A percentile compares a stretch with the other conserved stretches of the same genome.
These are phyloP conservation scores for Pristionchus arcanus DNA, from an alignment of 2,888 invertebrate species.

Conservation along the genomic window DNA sequence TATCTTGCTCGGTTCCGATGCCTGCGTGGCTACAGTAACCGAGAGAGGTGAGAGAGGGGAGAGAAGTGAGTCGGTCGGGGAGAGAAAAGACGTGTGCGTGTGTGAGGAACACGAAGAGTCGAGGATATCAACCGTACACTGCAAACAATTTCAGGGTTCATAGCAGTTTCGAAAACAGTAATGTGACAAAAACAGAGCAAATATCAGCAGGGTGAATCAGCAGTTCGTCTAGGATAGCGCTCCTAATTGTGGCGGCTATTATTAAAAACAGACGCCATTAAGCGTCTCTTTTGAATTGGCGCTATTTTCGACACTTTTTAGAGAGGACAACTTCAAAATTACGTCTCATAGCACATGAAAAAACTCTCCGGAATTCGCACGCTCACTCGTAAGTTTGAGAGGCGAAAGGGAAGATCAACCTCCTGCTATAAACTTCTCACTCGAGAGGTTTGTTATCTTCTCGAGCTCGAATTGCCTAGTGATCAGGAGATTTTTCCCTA, in stretches of 20 bases:
- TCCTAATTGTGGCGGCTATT: no score
- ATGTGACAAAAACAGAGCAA: no score
- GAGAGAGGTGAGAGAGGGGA: not conserved
- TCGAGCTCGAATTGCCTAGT: not conserved
- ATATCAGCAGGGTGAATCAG: no score
- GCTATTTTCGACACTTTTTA: no score
- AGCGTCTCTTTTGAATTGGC: no score
- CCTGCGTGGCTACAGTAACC: constrained; percentile 43
- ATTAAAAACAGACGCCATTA: no score
- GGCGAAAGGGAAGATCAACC: not conserved
- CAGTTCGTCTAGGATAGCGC: no score
- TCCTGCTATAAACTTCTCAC: not conserved
- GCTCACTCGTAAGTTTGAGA: no score
- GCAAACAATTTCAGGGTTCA: not conserved
- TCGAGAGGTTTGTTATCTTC: not conserved
- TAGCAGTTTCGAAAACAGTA: not conserved
- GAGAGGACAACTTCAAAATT: no score
- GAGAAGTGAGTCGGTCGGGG: not conserved
- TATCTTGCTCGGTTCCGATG: constrained; percentile 43
- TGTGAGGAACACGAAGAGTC: not conserved
- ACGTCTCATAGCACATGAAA: no score
- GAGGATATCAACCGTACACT: constrained; percentile 52
- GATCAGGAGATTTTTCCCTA: not conserved
- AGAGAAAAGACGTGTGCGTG: not conserved
- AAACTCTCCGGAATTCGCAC: no score